phyloP scores from a whole-genome alignment of 1,140 invertebrate genomes.

The Macrobrachium rosenbergii region DNA sequence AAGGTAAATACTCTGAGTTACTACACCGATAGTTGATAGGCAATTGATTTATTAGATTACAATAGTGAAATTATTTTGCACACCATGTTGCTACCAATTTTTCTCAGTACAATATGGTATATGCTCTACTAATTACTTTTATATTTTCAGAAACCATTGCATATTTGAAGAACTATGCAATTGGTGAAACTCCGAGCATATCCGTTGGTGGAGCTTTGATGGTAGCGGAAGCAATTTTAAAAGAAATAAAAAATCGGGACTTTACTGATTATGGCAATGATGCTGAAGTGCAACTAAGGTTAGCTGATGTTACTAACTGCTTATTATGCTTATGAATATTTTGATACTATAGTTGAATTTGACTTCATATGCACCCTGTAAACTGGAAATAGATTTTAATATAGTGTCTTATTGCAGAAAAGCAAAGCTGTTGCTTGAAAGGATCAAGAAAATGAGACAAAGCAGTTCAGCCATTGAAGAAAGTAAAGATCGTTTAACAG shows the following conservation, averaged over 20 bases:
- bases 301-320: background rate
- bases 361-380: too few relatives aligned
- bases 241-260: slow-evolving; percentile 62
- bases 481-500: slow-evolving; percentile 31
- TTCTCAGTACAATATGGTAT: background rate
- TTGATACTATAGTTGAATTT: too few relatives aligned
- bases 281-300: slow-evolving; percentile 39
- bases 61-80: too few relatives aligned
- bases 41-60: too few relatives aligned
- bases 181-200: slow-evolving; percentile 66
- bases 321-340: too few relatives aligned
- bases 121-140: background rate
- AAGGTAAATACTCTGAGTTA: slow-evolving; percentile 38
- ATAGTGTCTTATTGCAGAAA: slow-evolving; percentile 16
- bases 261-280: slow-evolving; percentile 30
- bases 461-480: slow-evolving; percentile 21
- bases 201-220: slow-evolving; percentile 57
- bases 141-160: slow-evolving; percentile 66
- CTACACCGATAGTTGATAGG: background rate
- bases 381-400: background rate
- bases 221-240: slow-evolving; percentile 65
- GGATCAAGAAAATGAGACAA: slow-evolving; percentile 53
- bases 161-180: slow-evolving; percentile 68
- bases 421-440: slow-evolving; percentile 49
- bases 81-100: background rate